Evolutionary conservation across 2,113 vertebrate genomes (phyloP).

Genomic region (Labrus mixtus): DNA sequence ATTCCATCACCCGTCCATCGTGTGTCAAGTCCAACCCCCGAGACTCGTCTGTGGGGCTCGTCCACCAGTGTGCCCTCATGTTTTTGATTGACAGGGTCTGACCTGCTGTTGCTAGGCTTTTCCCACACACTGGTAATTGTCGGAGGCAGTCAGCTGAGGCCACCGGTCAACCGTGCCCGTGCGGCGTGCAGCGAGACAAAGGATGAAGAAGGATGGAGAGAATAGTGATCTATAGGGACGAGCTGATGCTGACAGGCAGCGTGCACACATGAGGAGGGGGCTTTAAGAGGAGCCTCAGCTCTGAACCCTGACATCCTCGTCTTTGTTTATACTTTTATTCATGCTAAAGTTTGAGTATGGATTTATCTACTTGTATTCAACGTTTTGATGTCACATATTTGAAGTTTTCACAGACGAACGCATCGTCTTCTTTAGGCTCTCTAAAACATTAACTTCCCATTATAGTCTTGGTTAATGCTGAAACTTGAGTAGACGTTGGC

Average conservation of each 20-base stretch:
- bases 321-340: constrained; percentile 35
- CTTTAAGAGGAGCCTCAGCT: constrained; percentile 23
- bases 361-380: not conserved
- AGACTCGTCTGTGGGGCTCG: constrained; percentile 36
- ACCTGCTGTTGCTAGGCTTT: constrained; percentile 69
- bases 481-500: constrained; percentile 11
- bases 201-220: constrained; percentile 60
- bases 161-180: constrained; percentile 72
- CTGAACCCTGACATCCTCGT: constrained; percentile 26
- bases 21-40: constrained; percentile 52
- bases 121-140: constrained; percentile 78
- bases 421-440: not conserved
- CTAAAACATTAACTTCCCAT: not conserved
- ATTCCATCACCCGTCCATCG: constrained; percentile 17
- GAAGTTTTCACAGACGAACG: not conserved
- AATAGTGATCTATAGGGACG: constrained; percentile 70
- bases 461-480: not conserved
- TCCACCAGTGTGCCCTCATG: constrained; percentile 37
- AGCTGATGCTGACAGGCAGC: constrained; percentile 62
- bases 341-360: not conserved
- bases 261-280: constrained; percentile 33
- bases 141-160: constrained; percentile 77
- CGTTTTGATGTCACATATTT: too few relatives aligned
- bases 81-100: constrained; percentile 79
- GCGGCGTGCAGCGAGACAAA: constrained; percentile 72